These are phyloP conservation scores for Onychorhynchus coronatus DNA, from an alignment of 2,113 vertebrate genomes.

Conservation along the genomic window DNA sequence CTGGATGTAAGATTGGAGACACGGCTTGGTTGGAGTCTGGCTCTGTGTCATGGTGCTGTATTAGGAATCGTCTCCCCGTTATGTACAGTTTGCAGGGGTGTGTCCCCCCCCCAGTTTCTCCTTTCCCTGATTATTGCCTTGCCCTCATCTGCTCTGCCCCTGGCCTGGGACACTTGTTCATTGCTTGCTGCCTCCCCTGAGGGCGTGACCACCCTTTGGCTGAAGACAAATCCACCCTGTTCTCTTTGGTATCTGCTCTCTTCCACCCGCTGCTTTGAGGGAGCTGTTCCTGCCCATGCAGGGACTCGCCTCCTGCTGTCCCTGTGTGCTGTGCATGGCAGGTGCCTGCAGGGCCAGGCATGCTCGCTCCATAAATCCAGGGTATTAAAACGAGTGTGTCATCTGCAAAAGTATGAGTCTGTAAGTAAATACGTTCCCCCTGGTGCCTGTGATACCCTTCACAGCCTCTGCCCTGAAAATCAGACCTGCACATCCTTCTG, in stretches of 20 bases:
- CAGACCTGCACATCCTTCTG: not conserved
- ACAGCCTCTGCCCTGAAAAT: not conserved
- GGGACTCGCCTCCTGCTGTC: not conserved
- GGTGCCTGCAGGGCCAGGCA: not conserved
- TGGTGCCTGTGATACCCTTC: not conserved
- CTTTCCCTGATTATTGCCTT: not conserved
- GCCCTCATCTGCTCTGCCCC: not conserved
- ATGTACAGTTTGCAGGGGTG: accelerated
- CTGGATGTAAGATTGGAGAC: not conserved
- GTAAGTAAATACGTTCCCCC: not conserved
- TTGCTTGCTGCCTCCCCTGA: not conserved
- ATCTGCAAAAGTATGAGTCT: not conserved
- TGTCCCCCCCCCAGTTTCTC: accelerated
- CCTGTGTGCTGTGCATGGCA: accelerated
- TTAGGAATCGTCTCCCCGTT: accelerated
- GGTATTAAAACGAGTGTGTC: not conserved
- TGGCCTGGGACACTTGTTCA: not conserved
- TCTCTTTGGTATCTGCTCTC: not conserved
- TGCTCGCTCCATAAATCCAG: not conserved
- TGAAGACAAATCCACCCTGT: accelerated
- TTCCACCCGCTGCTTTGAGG: not conserved
- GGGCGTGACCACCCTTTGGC: accelerated
- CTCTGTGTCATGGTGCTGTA: not conserved
- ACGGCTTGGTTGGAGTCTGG: not conserved
- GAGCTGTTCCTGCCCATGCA: not conserved